A percentile compares a stretch with the other conserved stretches of the same genome.
Evolutionary conservation across 2,888 invertebrate species (phyloP).

Genomic region (Sussaba pulchella): DNA sequence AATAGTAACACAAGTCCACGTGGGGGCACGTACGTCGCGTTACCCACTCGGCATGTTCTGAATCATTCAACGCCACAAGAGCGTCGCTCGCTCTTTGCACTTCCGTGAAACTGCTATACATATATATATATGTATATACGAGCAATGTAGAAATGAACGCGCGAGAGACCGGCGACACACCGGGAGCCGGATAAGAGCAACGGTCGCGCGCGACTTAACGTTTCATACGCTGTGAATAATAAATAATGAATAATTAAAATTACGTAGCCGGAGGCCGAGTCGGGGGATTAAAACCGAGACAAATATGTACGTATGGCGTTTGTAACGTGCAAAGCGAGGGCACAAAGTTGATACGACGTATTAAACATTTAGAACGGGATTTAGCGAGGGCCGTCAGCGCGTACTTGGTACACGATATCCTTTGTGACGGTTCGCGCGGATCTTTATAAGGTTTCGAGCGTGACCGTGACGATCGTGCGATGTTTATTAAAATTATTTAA

Average conservation of each 20-base stretch:
- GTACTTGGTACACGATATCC: no score
- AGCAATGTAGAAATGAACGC: constrained; percentile 14
- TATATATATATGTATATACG: constrained; percentile 3
- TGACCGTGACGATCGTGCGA: constrained; percentile 37
- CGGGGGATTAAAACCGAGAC: constrained; percentile 46
- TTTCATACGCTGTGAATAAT: constrained; percentile 60
- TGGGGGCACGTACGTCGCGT: constrained; percentile 59
- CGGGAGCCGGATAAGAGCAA: constrained; percentile 48
- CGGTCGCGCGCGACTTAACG: constrained; percentile 53
- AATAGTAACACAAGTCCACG: constrained; percentile 59
- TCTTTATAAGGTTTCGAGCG: constrained; percentile 23
- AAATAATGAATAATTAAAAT: constrained; percentile 71
- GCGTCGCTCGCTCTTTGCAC: constrained; percentile 63
- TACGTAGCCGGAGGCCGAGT: constrained; percentile 51
- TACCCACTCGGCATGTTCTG: constrained; percentile 62
- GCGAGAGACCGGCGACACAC: constrained; percentile 19
- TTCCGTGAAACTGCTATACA: constrained; percentile 63
- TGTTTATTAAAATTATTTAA: constrained; percentile 42
- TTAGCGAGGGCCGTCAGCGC: constrained; percentile 45
- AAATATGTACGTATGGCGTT: constrained; percentile 55
- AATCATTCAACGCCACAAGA: constrained; percentile 62
- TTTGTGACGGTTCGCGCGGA: constrained; percentile 21
- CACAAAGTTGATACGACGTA: constrained; percentile 68
- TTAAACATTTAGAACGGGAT: constrained; percentile 73
- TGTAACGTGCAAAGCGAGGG: constrained; percentile 22